Conservation (phyloP, 2,797 vertebrate genomes). For the Coluber constrictor region DNA sequence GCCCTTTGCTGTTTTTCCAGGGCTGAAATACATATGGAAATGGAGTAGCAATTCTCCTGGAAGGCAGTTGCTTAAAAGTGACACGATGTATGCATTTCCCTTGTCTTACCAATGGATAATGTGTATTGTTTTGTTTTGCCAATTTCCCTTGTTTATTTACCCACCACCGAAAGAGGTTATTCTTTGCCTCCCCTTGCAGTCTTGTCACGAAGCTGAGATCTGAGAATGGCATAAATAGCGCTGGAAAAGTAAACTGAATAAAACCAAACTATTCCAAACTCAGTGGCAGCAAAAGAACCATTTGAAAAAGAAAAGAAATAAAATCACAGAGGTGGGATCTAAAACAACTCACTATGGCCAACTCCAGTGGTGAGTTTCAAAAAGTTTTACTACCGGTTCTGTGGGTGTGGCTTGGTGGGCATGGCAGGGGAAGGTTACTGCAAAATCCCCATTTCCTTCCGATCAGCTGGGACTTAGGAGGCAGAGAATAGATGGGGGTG, state of each 20-base stretch:
- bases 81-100: slow-evolving; percentile 30
- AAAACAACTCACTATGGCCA: too few relatives aligned
- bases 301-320: background rate
- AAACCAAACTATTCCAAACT: too few relatives aligned
- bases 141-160: background rate
- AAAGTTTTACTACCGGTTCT: too few relatives aligned
- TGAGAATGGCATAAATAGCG: background rate
- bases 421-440: too few relatives aligned
- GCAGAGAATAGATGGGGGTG: too few relatives aligned
- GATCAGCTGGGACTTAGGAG: too few relatives aligned
- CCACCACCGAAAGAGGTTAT: background rate
- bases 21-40: background rate
- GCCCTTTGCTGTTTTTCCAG: background rate
- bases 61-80: slow-evolving; percentile 8
- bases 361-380: too few relatives aligned
- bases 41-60: background rate
- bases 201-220: background rate
- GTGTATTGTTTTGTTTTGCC: background rate
- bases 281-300: background rate
- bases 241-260: background rate
- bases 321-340: background rate
- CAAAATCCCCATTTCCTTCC: too few relatives aligned
- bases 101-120: background rate
- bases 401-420: too few relatives aligned
- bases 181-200: background rate